A percentile compares a stretch with the other conserved stretches of the same genome.
Evolutionary conservation across 1,140 invertebrate genomes (phyloP).

Genomic region (Procambarus clarkii): DNA sequence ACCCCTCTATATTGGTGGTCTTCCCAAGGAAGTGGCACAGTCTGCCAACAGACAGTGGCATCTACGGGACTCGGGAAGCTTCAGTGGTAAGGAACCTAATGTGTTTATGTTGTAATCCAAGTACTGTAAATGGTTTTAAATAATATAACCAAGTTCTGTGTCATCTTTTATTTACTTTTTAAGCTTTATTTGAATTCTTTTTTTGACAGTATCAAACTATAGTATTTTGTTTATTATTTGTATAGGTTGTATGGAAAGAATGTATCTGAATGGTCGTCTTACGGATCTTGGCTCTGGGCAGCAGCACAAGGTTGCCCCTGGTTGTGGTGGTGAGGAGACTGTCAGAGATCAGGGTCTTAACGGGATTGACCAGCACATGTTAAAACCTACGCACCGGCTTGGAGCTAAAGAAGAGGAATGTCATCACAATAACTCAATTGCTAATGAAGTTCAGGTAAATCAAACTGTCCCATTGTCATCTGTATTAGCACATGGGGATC

Average conservation of each 20-base stretch:
- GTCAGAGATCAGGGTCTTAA: constrained; percentile 57
- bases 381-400: neutral
- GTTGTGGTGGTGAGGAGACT: constrained; percentile 74
- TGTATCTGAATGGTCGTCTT: constrained; percentile 95
- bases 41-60: constrained; percentile 94
- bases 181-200: neutral
- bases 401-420: constrained; percentile 19
- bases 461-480: too few species aligned
- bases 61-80: constrained; percentile 93
- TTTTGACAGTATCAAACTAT: neutral
- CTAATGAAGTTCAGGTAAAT: constrained; percentile 61
- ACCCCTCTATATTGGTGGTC: constrained; percentile 94
- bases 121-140: too few species aligned
- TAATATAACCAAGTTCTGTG: too few species aligned
- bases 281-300: constrained; percentile 90
- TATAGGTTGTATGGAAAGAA: constrained; percentile 92
- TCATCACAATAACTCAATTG: constrained; percentile 14
- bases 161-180: too few species aligned
- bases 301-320: constrained; percentile 85
- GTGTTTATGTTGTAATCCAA: neutral
- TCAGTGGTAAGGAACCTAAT: constrained; percentile 84
- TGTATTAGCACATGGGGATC: too few species aligned
- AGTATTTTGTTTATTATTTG: neutral
- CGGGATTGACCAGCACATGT: neutral
- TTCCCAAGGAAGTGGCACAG: constrained; percentile 88